Evolutionary conservation across 2,888 invertebrate genomes (phyloP).

Genomic region (Aelia acuminata): DNA sequence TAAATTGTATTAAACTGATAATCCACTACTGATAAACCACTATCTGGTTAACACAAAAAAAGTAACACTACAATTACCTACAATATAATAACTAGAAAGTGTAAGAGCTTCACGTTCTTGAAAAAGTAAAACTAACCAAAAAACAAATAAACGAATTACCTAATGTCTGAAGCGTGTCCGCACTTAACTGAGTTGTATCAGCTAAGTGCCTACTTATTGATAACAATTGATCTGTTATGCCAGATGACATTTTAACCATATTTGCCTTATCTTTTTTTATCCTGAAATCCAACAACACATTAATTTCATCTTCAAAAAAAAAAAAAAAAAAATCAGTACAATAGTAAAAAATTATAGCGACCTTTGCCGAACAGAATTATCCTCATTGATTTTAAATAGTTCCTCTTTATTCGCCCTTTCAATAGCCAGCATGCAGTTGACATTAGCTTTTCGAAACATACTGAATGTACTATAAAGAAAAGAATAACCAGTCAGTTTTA

Average conservation of each 20-base stretch:
- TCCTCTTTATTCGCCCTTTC: conserved; percentile 83
- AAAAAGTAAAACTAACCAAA: not conserved
- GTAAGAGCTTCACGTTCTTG: not conserved
- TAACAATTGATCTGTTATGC: conserved; percentile 87
- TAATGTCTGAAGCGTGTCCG: conserved; percentile 85
- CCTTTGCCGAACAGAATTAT: conserved; percentile 74
- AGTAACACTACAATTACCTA: not conserved
- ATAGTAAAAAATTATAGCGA: conserved; percentile 67
- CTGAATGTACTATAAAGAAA: conserved; percentile 62
- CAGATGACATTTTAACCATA: conserved; percentile 79
- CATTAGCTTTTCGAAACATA: conserved; percentile 79
- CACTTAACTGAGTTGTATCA: conserved; percentile 89
- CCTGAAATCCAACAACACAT: conserved; percentile 64
- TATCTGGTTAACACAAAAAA: too few species aligned
- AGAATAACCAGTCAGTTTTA: not conserved
- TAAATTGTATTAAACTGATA: too few species aligned
- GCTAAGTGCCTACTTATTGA: conserved; percentile 89
- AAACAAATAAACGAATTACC: conserved; percentile 68
- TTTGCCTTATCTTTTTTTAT: conserved; percentile 78
- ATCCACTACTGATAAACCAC: too few species aligned
- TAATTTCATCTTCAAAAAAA: conserved; percentile 20
- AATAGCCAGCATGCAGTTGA: conserved; percentile 83
- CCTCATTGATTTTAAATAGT: conserved; percentile 75
- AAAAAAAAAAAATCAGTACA: not conserved
- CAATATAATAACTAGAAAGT: not conserved